A percentile compares a stretch with the other conserved stretches of the same genome.
Evolutionary conservation across 2,113 vertebrate species (phyloP).

Genomic region (Alectura lathami): DNA sequence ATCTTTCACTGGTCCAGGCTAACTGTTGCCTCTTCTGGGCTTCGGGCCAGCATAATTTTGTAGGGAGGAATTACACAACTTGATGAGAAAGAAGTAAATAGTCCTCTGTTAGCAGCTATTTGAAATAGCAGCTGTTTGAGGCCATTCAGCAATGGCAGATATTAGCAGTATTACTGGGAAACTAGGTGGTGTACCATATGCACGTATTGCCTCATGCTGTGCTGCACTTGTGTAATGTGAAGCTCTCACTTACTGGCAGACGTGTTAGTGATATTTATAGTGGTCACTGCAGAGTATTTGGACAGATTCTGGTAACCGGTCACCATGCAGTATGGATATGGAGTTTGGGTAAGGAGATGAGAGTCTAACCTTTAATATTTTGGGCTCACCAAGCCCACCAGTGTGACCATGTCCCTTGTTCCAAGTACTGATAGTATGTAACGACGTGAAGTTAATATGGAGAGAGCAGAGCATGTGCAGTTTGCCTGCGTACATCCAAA

Average conservation of each 20-base stretch:
- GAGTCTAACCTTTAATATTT: background rate
- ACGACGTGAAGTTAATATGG: fast-evolving
- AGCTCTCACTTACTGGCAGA: background rate
- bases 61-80: slow-evolving; percentile 39
- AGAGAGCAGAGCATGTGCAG: background rate
- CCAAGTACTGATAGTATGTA: background rate
- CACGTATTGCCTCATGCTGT: background rate
- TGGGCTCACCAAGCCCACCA: background rate
- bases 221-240: background rate
- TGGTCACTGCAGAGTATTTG: background rate
- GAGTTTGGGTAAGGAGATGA: background rate
- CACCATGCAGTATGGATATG: background rate
- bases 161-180: slow-evolving; percentile 17
- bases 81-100: slow-evolving; percentile 53
- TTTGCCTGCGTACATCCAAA: background rate
- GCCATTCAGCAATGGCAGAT: background rate
- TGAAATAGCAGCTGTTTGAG: slow-evolving; percentile 48
- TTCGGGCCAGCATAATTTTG: slow-evolving; percentile 44
- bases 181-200: slow-evolving; percentile 34
- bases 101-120: slow-evolving; percentile 48
- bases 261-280: background rate
- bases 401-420: background rate
- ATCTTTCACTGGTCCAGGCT: slow-evolving; percentile 23
- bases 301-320: background rate
- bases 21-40: slow-evolving; percentile 44